Base-by-base conservation (phyloP, 92 coral and sea anemone genomes). In the Zoanthus sociatus region DNA sequence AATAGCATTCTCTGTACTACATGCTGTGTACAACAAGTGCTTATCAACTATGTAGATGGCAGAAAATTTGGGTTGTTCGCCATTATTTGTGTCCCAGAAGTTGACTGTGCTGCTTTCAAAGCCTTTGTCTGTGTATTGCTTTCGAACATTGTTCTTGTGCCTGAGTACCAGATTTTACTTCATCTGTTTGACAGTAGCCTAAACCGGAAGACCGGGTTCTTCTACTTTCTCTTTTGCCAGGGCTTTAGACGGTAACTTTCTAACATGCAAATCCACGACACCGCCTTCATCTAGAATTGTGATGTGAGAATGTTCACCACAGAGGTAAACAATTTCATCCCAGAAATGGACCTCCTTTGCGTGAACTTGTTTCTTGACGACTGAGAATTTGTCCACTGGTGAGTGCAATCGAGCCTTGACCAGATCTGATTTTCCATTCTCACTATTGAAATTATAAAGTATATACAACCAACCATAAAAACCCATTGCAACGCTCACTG, bases 311-410 rank as follows among this genome's bases (percentile, higher is more conserved):
- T 26, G 26, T 26, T 26, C 26, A 26, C 26, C 26, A 26, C 26
- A 42, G 12, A 42, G 42, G 63, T 78, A 73, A 56, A 69, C 87
- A 84, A 84, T 71, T 50, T 78, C 88, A 72, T 37, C 77, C 37
- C 61, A 83, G 66, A 83, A 72, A 53, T 84, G 71, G 79, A 68
- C 88, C 73, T 84, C 88, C 81, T 84, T 84, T 73, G 88, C 81
- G 47, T 84, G 15, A 54, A 83, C 78, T 83, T 83, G 69, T 47
- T 83, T 83, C 32, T 45, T 83, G 47, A 68, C 78, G 20, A 83
- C 46, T 37, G 67, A 83, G 61, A 83, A 83, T 56, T 84, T 84
- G 72, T 71, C 79, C 33, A 84, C 33, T 48, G 88, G 79, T 45
- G 79, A 15, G 71, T 84, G 70, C 71, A 84, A 51, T 48, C 66